phyloP scores from a whole-genome alignment of 1,140 invertebrate species.

The Atta cephalotes region DNA sequence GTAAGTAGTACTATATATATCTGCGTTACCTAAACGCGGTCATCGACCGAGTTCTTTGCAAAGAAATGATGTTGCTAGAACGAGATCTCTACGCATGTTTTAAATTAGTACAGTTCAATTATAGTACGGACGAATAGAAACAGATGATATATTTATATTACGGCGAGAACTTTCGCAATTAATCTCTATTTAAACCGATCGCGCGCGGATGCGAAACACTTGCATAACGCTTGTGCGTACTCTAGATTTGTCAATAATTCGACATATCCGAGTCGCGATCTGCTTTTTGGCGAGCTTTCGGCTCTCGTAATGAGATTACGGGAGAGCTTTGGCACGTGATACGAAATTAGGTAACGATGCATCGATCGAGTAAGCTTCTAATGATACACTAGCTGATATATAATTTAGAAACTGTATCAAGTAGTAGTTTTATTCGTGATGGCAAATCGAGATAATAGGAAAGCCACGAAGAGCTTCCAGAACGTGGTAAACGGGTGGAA shows the following conservation, averaged over 20 bases:
- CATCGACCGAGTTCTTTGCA: conserved; percentile 70
- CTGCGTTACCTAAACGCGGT: conserved; percentile 69
- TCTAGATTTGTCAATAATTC: conserved; percentile 65
- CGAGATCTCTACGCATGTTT: conserved; percentile 27
- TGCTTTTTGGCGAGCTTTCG: conserved; percentile 36
- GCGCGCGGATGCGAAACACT: conserved; percentile 22
- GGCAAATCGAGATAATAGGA: conserved; percentile 24
- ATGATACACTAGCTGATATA: neutral
- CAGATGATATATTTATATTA: conserved; percentile 54
- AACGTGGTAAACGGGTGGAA: neutral
- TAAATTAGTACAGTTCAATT: conserved; percentile 68
- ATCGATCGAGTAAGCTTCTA: neutral
- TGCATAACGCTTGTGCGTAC: conserved; percentile 36
- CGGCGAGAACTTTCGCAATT: conserved; percentile 64
- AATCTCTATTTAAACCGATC: conserved; percentile 67
- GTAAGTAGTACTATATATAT: conserved; percentile 43
- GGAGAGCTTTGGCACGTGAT: conserved; percentile 33
- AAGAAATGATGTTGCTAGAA: conserved; percentile 61
- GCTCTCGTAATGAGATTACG: conserved; percentile 55
- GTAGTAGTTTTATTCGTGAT: neutral
- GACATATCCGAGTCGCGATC: conserved; percentile 65
- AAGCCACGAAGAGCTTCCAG: conserved; percentile 1
- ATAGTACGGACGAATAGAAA: conserved; percentile 31
- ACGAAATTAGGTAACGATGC: conserved; percentile 25
- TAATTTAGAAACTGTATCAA: neutral